Base-by-base conservation (phyloP, 2,797 vertebrate genomes). In the Ptychobarbus kaznakovi region DNA sequence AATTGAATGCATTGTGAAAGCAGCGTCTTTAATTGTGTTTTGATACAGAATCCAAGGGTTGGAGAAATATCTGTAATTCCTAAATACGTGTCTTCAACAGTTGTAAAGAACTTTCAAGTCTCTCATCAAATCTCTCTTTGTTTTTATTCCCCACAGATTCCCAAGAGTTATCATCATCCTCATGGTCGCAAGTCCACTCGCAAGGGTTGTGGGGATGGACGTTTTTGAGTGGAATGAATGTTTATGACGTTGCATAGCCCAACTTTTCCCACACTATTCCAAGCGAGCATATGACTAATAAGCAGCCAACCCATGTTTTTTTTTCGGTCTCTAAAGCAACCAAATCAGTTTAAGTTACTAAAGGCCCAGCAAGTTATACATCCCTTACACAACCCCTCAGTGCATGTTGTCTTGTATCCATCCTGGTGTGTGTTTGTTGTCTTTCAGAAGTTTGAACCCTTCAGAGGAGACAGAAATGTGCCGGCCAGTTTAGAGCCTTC, bases 401-500 rank as follows among this genome's bases (percentile, higher is more conserved):
- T 56, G 51, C 51, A 77, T 77, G 35, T 63, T 20, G 76, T 78
- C 58, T 66, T 22, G 44, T 49, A 68, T 84, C 35, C 73, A 69
- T 91, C 20, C 80, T 49, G 73, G 25, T 88, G 32, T 80, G 40
- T 86, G n/a, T 85, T 73, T 86, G 49, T 38, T 87, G 18, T 61
- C 35, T 85, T 84, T 58, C 89, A 99, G 98, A 97, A 96, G 90
- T 99, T 97, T 0, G 98, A 99, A 92, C 96, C 97, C 92, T 98
- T 95, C 90, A 97, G 97, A 91, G 97, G 96, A 44, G 98, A 99
- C 90, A 99, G 98, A 93, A 96, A 96, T 74, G 95, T 98, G 90
- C 98, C 97, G 18, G 96, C 97, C 83, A 99, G 98, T 84, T 95
- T 99, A 87, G 98, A 99, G 82, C 98, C 98, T 0, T 99, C 98